A percentile compares a stretch with the other conserved stretches of the same genome.
These are phyloP conservation scores for Drosophila recens DNA, from an alignment of 2,888 invertebrate species.

Conservation along the genomic window DNA sequence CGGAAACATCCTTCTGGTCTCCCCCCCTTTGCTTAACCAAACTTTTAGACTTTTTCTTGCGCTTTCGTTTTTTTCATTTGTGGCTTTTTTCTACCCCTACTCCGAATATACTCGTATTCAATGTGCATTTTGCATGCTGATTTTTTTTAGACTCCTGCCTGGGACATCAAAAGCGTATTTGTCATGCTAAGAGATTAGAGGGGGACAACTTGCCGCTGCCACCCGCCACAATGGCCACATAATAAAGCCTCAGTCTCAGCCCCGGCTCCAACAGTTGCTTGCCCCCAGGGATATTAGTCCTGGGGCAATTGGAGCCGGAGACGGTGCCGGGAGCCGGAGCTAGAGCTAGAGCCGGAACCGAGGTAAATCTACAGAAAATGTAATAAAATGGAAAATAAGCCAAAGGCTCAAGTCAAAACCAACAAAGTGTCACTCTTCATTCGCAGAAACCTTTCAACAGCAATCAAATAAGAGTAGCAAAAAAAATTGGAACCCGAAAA, in stretches of 20 bases:
- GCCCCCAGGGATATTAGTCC: slow-evolving; percentile 63
- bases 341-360: slow-evolving; percentile 5
- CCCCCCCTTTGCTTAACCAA: slow-evolving; percentile 10
- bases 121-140: slow-evolving; percentile 78
- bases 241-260: slow-evolving; percentile 57
- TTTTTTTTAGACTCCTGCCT: slow-evolving; percentile 61
- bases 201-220: slow-evolving; percentile 14
- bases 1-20: slow-evolving; percentile 51
- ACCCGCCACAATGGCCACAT: slow-evolving; percentile 71
- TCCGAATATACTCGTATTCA: background rate
- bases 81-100: slow-evolving; percentile 13
- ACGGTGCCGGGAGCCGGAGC: slow-evolving; percentile 2
- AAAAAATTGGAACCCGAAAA: slow-evolving; percentile 50
- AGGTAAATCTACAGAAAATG: slow-evolving; percentile 51
- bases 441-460: slow-evolving; percentile 73
- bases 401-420: slow-evolving; percentile 61
- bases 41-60: slow-evolving; percentile 56
- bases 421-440: slow-evolving; percentile 74
- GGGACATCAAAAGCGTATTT: slow-evolving; percentile 79
- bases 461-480: slow-evolving; percentile 59
- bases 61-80: slow-evolving; percentile 65
- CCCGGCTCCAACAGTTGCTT: slow-evolving; percentile 58
- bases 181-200: slow-evolving; percentile 73
- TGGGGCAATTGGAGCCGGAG: slow-evolving; percentile 20
- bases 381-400: slow-evolving; percentile 78